These are phyloP conservation scores for Macrotrachela quadricornifera DNA, from an alignment of 1,140 invertebrate species.

Conservation along the genomic window DNA sequence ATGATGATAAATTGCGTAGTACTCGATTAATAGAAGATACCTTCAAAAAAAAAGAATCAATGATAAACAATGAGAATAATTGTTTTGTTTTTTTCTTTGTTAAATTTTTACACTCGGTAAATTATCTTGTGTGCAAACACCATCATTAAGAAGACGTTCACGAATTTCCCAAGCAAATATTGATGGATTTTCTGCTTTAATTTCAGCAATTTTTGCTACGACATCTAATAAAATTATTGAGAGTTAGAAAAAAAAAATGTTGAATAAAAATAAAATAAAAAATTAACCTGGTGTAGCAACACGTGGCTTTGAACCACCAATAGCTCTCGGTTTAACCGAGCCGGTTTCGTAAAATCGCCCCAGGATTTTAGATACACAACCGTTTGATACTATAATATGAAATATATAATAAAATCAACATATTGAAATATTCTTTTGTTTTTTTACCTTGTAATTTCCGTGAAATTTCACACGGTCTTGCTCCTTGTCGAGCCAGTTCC, in stretches of 20 bases:
- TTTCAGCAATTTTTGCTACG: constrained; percentile 71
- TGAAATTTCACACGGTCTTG: constrained; percentile 81
- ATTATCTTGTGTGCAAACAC: constrained; percentile 84
- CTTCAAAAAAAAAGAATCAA: not conserved
- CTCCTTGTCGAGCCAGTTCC: constrained; percentile 68
- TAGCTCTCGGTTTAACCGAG: constrained; percentile 6
- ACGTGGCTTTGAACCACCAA: constrained; percentile 22
- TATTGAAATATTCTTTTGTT: no score
- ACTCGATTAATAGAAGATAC: constrained; percentile 9
- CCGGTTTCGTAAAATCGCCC: constrained; percentile 33
- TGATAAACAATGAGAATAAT: not conserved
- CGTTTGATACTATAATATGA: constrained; percentile 46
- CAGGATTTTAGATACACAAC: constrained; percentile 82
- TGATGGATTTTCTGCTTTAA: constrained; percentile 75
- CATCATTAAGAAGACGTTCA: constrained; percentile 69
- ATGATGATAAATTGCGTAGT: constrained; percentile 3
- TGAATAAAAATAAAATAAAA: no score
- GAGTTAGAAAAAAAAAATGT: no score
- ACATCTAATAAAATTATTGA: no score
- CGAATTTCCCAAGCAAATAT: constrained; percentile 90
- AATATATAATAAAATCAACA: no score
- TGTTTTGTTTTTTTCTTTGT: constrained; percentile 38
- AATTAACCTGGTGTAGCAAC: constrained; percentile 51
- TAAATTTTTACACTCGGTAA: constrained; percentile 85
- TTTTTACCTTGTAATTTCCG: constrained; percentile 48